Base-by-base conservation (phyloP, 1,140 invertebrate genomes). In the Magallana ariakensis region DNA sequence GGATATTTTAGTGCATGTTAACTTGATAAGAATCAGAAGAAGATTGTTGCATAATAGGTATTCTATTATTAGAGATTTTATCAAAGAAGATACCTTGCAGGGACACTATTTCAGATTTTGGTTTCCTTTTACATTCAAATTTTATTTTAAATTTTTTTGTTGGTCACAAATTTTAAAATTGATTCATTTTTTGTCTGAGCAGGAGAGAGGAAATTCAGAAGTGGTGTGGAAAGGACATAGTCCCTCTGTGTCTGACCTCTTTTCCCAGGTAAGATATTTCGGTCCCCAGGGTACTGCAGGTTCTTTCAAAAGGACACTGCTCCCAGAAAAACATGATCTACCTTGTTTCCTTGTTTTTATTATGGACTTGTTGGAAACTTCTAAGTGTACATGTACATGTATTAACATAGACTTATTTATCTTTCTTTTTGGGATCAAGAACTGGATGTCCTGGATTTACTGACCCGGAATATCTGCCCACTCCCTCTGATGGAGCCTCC, bases 381-480 rank as follows among this genome's bases (percentile, higher is more conserved):
- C 33, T 46, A 5, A 46, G 33, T 46, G 33, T 46, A 46, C 33
- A 46, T 46, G 33, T 46, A 46, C 33, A 46, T 4, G 3, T 46
- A 46, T 46, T 46, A 46, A 46, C 33, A 46, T 46, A 5, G 80
- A 81, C 33, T 16, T 13, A 58, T 46, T n/a, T 2, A 46, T 46
- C 5, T 60, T 57, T 83, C 75, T 33, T 87, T 86, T 90, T n/a
- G 75, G 62, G 84, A 92, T 94, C 87, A 91, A 98, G 98, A 94
- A 95, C 99, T 89, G 99, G 99, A 10, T 97, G 97, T 94, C 95
- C 96, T 60, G 96, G 97, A 88, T 99, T 99, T 93, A 98, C 98
- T n/a, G 96, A 96, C 93, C 99, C 99, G 9, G 92, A 96, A 7
- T 94, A 95, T 84, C 93, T 95, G 88, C 90, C 98, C 0, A 95